Conservation (phyloP, 2,797 vertebrate genomes). For the Hydrophis major region DNA sequence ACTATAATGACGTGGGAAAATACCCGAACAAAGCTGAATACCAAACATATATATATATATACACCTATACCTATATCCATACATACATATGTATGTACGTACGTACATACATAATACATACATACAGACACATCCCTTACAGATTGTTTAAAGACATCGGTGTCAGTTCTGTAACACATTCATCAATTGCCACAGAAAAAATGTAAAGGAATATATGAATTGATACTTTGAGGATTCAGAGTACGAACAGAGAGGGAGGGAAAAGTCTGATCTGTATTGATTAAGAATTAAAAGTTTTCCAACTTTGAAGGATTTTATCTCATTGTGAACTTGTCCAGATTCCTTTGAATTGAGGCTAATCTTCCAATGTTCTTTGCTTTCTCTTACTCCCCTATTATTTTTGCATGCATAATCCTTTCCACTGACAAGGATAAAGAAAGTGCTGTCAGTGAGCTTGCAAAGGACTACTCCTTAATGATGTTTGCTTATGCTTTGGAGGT, state of each 20-base stretch:
- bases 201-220: slow-evolving; percentile 46
- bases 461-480: not conserved
- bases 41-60: slow-evolving; percentile 13
- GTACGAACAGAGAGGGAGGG: not conserved
- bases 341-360: not conserved
- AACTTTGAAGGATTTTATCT: not conserved
- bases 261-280: not conserved
- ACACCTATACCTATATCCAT: too few species aligned
- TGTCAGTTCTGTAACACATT: slow-evolving; percentile 32
- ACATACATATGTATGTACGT: too few species aligned
- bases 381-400: not conserved
- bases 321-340: not conserved
- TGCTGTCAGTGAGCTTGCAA: not conserved
- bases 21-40: too few species aligned
- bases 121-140: slow-evolving; percentile 33
- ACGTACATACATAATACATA: too few species aligned
- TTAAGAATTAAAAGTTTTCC: not conserved
- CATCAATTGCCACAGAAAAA: slow-evolving; percentile 60
- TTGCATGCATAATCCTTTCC: not conserved
- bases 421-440: not conserved
- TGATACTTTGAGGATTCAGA: slow-evolving; percentile 40
- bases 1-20: too few species aligned
- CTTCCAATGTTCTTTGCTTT: not conserved
- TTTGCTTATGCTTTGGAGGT: not conserved
- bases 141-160: slow-evolving; percentile 56